A percentile compares a stretch with the other conserved stretches of the same genome.
These are phyloP conservation scores for Actinia tenebrosa DNA, from an alignment of 64 coral and sea anemone species.

Conservation along the genomic window DNA sequence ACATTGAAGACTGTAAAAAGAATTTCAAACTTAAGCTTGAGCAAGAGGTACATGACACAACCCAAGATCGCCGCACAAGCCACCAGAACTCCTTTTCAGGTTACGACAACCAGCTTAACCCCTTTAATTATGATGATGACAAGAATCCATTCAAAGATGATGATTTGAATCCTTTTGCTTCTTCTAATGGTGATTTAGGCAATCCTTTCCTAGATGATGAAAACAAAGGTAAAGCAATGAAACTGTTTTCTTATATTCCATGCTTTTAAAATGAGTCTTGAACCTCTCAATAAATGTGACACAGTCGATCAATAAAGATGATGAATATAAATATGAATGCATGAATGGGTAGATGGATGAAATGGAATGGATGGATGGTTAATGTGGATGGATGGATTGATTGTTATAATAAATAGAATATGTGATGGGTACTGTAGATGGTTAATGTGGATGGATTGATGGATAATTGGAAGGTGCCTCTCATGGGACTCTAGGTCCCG, in stretches of 20 bases:
- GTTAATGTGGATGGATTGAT: no score
- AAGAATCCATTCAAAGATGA: constrained; percentile 63
- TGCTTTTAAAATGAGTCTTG: background rate
- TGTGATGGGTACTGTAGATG: no score
- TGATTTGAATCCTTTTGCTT: constrained; percentile 43
- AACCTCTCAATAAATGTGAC: no score
- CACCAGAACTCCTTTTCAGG: background rate
- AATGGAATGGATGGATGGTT: no score
- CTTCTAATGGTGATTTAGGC: background rate
- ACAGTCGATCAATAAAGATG: no score
- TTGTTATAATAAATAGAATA: no score
- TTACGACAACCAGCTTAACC: constrained; percentile 11
- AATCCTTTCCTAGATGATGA: constrained; percentile 47
- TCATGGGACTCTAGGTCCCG: no score
- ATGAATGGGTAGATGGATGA: no score
- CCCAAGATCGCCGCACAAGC: background rate
- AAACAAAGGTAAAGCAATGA: constrained; percentile 14
- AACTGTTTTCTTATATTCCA: background rate
- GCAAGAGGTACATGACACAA: constrained; percentile 54
- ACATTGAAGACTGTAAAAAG: constrained; percentile 89
- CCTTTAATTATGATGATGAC: constrained; percentile 46
- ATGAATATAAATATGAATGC: no score
- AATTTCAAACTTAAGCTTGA: constrained; percentile 92
- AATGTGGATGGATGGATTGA: no score
- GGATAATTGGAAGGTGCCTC: no score